phyloP scores from a whole-genome alignment of 2,113 vertebrate genomes.

The human (Homo sapiens) region GRCh38 chrY:9858501-9859000 shows the following conservation, averaged over 20 bases:
- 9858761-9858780: background rate
- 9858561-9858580: too few species aligned
- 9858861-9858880: background rate
- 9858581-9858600: too few species aligned
- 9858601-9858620: background rate
- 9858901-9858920: too few species aligned
- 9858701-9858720: background rate
- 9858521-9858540: background rate
- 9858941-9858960: too few species aligned
- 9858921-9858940: too few species aligned
- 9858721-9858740: too few species aligned
- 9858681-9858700: background rate
- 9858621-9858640: background rate
- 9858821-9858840: background rate
- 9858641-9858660: background rate
- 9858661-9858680: conserved; percentile 28
- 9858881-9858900: too few species aligned
- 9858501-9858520: background rate
- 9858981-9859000: background rate
- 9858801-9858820: background rate
- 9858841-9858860: background rate
- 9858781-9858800: background rate
- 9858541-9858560: background rate
- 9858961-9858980: background rate
- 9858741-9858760: background rate